A percentile compares a stretch with the other conserved stretches of the same genome.
Conservation (phyloP, 53 echinoderm and acorn worm species). For the Antedon mediterranea region DNA sequence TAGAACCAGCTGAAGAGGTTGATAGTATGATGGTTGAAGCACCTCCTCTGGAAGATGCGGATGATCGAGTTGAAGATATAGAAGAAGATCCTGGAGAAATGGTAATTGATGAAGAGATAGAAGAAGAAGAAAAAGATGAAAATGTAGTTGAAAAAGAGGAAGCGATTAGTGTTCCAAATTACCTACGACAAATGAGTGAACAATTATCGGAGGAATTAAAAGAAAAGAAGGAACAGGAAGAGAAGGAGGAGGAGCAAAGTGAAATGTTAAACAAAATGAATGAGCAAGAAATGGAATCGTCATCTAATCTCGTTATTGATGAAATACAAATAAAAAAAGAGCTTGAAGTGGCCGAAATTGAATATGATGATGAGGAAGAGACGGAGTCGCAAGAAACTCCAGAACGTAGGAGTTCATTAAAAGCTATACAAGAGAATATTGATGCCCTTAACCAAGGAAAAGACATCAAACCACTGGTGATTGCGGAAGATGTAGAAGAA, state of each 20-base stretch:
- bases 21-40: background rate
- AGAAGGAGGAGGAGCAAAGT: slow-evolving; percentile 7
- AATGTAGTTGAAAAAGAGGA: background rate
- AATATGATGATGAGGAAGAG: background rate
- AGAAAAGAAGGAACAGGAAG: slow-evolving; percentile 55
- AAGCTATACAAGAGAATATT: background rate
- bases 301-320: background rate
- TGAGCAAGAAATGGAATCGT: background rate
- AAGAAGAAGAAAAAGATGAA: background rate
- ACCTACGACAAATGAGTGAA: slow-evolving; percentile 75
- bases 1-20: background rate
- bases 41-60: background rate
- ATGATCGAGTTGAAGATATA: background rate
- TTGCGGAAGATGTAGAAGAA: slow-evolving; percentile 14
- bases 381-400: background rate
- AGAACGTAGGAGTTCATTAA: background rate
- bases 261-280: background rate
- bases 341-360: background rate
- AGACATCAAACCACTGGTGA: slow-evolving; percentile 20
- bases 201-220: slow-evolving; percentile 84
- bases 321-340: slow-evolving; percentile 3
- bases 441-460: slow-evolving; percentile 15
- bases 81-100: background rate
- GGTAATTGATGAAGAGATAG: slow-evolving; percentile 4
- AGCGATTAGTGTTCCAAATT: slow-evolving; percentile 41